Evolutionary conservation across 2,888 invertebrate species (phyloP), one percentile per base, ranked within the genome.

Genomic region (Unio pictorum): DNA sequence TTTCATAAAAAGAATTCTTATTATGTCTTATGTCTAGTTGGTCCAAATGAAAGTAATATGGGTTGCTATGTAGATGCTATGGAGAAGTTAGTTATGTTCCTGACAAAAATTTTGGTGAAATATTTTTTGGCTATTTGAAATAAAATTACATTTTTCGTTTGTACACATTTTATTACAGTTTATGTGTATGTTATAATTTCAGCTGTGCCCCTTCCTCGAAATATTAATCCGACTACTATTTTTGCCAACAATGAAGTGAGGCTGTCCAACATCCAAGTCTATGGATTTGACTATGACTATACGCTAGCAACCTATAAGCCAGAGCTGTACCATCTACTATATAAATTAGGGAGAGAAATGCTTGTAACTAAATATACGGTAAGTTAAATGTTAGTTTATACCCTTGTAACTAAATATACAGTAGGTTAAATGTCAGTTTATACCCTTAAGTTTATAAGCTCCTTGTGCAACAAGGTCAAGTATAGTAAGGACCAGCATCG

Each of bases 281-380:
- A 97, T 92, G 91, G 99, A 60, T 99, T 99, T 92, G 99, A 99
- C 91, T 99, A 99, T 92, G 99, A 99, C 90, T 99, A 99, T 90
- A 99, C 99, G 0, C 90, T 99, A 84, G 98, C 98, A 1, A 95
- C 96, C 84, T 99, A 99, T 90, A 97, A 96, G 86, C 95, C 95
- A 17, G 93, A 94, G 28, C 92, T 99, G 88, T 96, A 98, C 88
- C 94, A 94, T 88, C 92, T 98, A 63, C 93, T 99, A 26, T 99
- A 98, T 89, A 95, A 96, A 88, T 92, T 98, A 75, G 98, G 97
- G 0, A 93, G 95, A 79, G 94, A 97, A 85, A 93, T 94, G 88
- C 92, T 99, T 2, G 93, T 99, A 76, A 93, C 94, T 86, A 95
- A 95, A 86, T 95, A 94, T 88, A 96, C 96, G 93, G 97, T 96